phyloP scores from a whole-genome alignment of 2,113 vertebrate species.

The Cichladusa arquata region DNA sequence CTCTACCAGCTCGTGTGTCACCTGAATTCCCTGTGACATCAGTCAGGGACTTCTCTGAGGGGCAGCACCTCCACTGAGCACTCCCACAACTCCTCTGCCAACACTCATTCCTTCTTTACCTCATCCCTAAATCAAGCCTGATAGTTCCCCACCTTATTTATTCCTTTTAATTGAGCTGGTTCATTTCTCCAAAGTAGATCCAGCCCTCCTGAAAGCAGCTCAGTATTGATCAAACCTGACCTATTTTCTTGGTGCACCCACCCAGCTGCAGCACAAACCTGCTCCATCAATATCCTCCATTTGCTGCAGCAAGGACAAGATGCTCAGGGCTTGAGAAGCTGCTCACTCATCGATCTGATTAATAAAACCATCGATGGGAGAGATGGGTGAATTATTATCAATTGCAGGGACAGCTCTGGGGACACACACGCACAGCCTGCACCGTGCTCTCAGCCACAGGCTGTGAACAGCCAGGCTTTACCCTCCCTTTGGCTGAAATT shows the following conservation, averaged over 20 bases:
- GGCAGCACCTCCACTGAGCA: neutral
- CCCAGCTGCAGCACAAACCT: neutral
- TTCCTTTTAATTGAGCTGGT: neutral
- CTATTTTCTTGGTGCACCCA: constrained; percentile 39
- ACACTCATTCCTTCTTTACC: neutral
- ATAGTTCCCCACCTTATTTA: neutral
- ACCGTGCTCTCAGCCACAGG: neutral
- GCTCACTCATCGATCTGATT: constrained; percentile 13
- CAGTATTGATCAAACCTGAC: constrained; percentile 55
- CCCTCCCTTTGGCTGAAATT: neutral
- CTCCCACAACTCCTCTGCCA: neutral
- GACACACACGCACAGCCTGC: neutral
- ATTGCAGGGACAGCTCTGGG: neutral
- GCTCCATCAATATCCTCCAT: constrained; percentile 3
- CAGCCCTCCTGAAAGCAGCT: neutral
- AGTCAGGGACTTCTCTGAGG: rapidly evolving
- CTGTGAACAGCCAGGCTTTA: neutral
- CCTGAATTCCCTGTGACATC: rapidly evolving
- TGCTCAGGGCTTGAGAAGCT: neutral
- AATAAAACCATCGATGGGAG: constrained; percentile 30
- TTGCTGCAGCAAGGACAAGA: neutral
- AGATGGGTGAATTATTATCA: neutral
- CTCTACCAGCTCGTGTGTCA: neutral
- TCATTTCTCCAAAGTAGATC: neutral
- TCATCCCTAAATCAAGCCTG: neutral